Base-by-base conservation (phyloP, 2,888 invertebrate species). In the Trypoxylon attenuatum region DNA sequence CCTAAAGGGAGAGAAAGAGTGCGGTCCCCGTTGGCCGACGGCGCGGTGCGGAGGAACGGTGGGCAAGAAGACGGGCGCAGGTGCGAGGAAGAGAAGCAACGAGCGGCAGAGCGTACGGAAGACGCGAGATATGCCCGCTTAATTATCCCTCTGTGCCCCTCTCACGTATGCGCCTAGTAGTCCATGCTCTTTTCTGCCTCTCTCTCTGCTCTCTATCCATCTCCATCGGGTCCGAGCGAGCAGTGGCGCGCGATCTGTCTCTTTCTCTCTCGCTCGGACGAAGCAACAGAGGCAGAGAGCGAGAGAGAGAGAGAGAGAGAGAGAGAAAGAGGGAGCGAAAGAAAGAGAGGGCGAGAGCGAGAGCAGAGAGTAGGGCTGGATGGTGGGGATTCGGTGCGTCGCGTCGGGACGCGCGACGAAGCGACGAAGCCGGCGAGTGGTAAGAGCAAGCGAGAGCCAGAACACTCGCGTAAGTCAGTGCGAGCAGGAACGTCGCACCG, bases 71-170 rank as follows among this genome's bases (percentile, higher is more conserved):
- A 65, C 69, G 57, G 67, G 62, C 55, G 63, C 70, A 59, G 75
- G 23, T 45, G 61, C 3, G 22, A 42, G 15, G 13, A 13, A 8
- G 18, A 50, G 39, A 52, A 64, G 55, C 55, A 42, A 62, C 49
- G 66, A 55, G 47, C 43, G 33, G 43, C 61, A 53, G 33, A 43
- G 55, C 43, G 65, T 68, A 71, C 69, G 69, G 67, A 69, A 74
- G 13, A 13, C 69, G 75, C 79, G 77, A 76, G 80, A 84, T 83
- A 82, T 82, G 82, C 84, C 78, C 83, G 83, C 82, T 85, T 85
- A 85, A 85, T 85, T 85, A 84, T 84, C 84, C 82, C 83, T 78
- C 78, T 73, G 52, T 58, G 56, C 73, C 67, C 65, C 73, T 74
- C 65, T 63, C 59, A 63, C 78, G 71, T 70, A 71, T 71, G 72